phyloP scores from a whole-genome alignment of 2,113 vertebrate genomes.

The Suricata suricatta region DNA sequence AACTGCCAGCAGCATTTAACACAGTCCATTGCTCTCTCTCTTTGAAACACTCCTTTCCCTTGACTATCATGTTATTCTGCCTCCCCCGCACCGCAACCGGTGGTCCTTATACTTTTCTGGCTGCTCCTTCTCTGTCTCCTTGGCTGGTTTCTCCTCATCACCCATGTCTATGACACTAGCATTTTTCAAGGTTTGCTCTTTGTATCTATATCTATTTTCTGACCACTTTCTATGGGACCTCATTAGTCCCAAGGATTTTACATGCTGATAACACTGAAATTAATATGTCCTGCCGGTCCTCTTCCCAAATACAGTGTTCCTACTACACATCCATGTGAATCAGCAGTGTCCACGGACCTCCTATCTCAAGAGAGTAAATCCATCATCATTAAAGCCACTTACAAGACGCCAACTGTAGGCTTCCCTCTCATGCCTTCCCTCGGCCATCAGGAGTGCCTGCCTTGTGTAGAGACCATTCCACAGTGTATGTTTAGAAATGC shows the following conservation, averaged over 20 bases:
- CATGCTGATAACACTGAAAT: not conserved
- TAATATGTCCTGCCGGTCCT: not conserved
- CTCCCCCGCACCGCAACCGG: no score
- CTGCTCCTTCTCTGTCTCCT: not conserved
- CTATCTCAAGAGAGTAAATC: not conserved
- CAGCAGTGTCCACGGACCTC: no score
- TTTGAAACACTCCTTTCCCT: not conserved
- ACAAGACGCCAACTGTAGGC: not conserved
- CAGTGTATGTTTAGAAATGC: not conserved
- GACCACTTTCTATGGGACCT: not conserved
- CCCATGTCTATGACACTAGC: not conserved
- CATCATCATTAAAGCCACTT: not conserved
- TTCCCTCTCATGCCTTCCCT: not conserved
- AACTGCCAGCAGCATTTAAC: no score
- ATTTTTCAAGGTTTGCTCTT: not conserved
- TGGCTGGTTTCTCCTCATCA: not conserved
- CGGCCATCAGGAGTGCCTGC: not conserved
- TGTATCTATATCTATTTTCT: not conserved
- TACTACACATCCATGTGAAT: rapidly evolving
- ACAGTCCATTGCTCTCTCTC: not conserved
- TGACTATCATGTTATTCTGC: not conserved
- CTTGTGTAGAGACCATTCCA: not conserved
- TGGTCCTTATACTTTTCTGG: not conserved
- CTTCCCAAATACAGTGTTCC: not conserved
- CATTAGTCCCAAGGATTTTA: not conserved